Base-by-base conservation (phyloP, 2,888 invertebrate species). In the Steinernema hermaphroditum region DNA sequence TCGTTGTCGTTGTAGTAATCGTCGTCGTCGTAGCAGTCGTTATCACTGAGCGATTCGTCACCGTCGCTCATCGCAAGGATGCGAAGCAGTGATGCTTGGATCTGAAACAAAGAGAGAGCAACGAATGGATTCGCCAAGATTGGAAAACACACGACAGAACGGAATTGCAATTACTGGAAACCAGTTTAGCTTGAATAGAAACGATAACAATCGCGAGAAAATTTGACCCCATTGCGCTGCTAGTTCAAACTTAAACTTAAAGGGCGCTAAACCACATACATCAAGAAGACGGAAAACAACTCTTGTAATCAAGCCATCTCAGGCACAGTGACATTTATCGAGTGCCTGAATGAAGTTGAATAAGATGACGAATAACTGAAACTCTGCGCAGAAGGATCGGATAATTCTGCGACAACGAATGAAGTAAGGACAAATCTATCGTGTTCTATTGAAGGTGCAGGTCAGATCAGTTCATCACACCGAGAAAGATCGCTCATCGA, bases 1-100 rank as follows among this genome's bases (percentile, higher is more conserved):
- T 69, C 71, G 24, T 71, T 44, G 49, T 74, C 74, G 70, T 49
- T 71, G 68, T 75, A 24, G 57, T 54, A 75, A 29, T 44, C 70
- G 41, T 71, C 71, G 57, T 73, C 70, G 57, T 44, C 46, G 70
- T 43, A 72, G 22, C 29, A 44, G 57, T 37, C 54, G 71, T 70
- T 24, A 12, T 46, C 46, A 46, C 50, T 50, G 9, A 22, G 24
- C 8, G 50, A 50, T 50, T 50, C 50, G 50, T 19, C 50, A 50
- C 50, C 50, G 50, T 50, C 50, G 24, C 62, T 62, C 62, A 62
- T 62, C 16, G 32, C 62, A 62, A 16, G 62, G 62, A 54, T 22
- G 54, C 19, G 19, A 54, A n/a, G n/a, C n/a, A n/a, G 54, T 2
- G 4, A 14, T 22, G 50, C n/a, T 12, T 22, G 50, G 12, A 50